Evolutionary conservation across 92 coral and sea anemone genomes (phyloP).

Genomic region (Epizoanthus ramosus): DNA sequence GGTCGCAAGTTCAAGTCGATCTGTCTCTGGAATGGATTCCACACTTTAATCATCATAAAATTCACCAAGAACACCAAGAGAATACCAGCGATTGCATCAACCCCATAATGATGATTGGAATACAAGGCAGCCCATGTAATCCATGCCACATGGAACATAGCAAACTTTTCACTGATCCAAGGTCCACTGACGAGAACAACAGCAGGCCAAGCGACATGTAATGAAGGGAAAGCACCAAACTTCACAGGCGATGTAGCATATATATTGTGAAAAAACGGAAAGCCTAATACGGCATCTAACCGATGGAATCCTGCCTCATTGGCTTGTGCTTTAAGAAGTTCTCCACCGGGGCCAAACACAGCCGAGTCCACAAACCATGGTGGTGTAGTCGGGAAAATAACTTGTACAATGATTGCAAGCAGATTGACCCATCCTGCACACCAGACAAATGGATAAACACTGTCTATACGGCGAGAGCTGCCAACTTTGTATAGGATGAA

Average conservation of each 20-base stretch:
- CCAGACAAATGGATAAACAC: conserved; percentile 92
- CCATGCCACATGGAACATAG: conserved; percentile 98
- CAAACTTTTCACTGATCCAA: conserved; percentile 99
- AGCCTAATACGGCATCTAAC: conserved; percentile 90
- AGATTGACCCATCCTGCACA: conserved; percentile 99
- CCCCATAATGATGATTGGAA: conserved; percentile 99
- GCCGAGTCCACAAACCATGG: conserved; percentile 99
- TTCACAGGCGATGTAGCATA: conserved; percentile 99
- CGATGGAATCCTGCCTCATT: conserved; percentile 99
- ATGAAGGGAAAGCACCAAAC: conserved; percentile 98
- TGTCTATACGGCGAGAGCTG: conserved; percentile 77
- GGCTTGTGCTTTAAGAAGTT: conserved; percentile 81
- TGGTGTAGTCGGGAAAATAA: conserved; percentile 96
- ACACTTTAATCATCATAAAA: conserved; percentile 91
- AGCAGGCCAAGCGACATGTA: conserved; percentile 99
- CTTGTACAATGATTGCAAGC: conserved; percentile 85
- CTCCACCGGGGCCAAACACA: conserved; percentile 89
- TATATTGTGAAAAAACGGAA: conserved; percentile 90
- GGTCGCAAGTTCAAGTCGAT: not conserved
- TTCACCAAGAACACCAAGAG: conserved; percentile 90
- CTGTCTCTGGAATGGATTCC: conserved; percentile 88
- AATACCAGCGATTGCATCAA: conserved; percentile 98
- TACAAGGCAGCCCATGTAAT: conserved; percentile 99
- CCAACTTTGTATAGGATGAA: conserved; percentile 83
- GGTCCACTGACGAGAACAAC: conserved; percentile 96